Evolutionary conservation across 2,888 invertebrate genomes (phyloP).

Genomic region (Leptinotarsa haldemani): DNA sequence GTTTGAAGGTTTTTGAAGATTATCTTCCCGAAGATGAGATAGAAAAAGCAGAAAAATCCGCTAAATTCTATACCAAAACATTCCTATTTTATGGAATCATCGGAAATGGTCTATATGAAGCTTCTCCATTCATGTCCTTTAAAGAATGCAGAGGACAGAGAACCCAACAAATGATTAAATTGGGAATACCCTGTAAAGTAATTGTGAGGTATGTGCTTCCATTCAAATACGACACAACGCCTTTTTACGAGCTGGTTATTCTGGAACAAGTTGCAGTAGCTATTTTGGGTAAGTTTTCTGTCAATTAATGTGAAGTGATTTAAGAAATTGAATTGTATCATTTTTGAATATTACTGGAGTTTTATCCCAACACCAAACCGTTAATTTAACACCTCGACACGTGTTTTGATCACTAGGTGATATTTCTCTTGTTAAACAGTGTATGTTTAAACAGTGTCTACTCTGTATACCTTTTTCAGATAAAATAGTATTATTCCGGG

Average conservation of each 20-base stretch:
- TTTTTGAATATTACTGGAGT: too few species aligned
- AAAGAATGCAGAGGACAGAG: slow-evolving; percentile 45
- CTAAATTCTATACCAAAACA: slow-evolving; percentile 43
- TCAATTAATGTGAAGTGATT: neutral
- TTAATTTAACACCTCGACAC: too few species aligned
- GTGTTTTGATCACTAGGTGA: too few species aligned
- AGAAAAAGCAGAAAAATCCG: slow-evolving; percentile 40
- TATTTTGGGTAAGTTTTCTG: slow-evolving; percentile 18
- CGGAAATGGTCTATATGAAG: slow-evolving; percentile 49
- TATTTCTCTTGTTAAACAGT: too few species aligned
- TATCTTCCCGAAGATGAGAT: slow-evolving; percentile 34
- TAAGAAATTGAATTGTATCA: neutral
- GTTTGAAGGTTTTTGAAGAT: slow-evolving; percentile 40
- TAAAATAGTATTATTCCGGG: too few species aligned
- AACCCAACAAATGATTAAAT: slow-evolving; percentile 44
- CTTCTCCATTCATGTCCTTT: slow-evolving; percentile 46
- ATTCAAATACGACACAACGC: slow-evolving; percentile 46
- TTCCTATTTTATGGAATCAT: slow-evolving; percentile 46
- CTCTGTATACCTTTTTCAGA: too few species aligned
- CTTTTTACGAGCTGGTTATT: slow-evolving; percentile 43
- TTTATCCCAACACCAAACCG: too few species aligned
- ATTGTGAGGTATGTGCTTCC: slow-evolving; percentile 46
- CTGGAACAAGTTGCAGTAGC: slow-evolving; percentile 45
- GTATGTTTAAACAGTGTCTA: too few species aligned
- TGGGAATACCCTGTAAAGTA: slow-evolving; percentile 51